Conservation (phyloP, 2,797 vertebrate genomes). For the Erethizon dorsatum region DNA sequence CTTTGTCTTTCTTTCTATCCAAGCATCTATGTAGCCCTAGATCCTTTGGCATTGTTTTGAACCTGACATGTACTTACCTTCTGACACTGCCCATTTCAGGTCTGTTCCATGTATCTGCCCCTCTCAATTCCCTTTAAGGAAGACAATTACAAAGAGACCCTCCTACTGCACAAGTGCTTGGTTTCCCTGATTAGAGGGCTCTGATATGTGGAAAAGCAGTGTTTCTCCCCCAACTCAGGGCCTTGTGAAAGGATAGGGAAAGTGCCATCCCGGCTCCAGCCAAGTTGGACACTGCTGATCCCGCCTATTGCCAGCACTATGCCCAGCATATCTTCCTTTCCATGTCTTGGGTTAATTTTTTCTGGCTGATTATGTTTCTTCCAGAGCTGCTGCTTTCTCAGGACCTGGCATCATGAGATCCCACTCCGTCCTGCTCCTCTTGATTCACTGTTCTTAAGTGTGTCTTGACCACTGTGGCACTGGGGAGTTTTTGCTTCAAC, state of each 20-base stretch:
- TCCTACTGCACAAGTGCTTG: neutral
- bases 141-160: neutral
- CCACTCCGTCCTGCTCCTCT: neutral
- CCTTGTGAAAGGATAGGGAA: neutral
- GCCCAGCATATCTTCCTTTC: neutral
- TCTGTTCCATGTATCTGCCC: neutral
- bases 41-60: neutral
- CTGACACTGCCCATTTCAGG: neutral
- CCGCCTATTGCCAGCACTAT: neutral
- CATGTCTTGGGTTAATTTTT: neutral
- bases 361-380: neutral
- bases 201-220: neutral
- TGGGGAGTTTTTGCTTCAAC: neutral
- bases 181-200: neutral
- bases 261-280: too few species aligned
- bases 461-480: neutral
- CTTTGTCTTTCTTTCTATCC: neutral
- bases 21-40: neutral
- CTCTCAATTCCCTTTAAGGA: neutral
- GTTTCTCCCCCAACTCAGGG: neutral
- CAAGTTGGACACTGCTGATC: neutral
- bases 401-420: neutral
- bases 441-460: neutral
- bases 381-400: neutral
- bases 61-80: neutral